Evolutionary conservation across 2,888 invertebrate genomes (phyloP).

Genomic region (Athalia circularis): DNA sequence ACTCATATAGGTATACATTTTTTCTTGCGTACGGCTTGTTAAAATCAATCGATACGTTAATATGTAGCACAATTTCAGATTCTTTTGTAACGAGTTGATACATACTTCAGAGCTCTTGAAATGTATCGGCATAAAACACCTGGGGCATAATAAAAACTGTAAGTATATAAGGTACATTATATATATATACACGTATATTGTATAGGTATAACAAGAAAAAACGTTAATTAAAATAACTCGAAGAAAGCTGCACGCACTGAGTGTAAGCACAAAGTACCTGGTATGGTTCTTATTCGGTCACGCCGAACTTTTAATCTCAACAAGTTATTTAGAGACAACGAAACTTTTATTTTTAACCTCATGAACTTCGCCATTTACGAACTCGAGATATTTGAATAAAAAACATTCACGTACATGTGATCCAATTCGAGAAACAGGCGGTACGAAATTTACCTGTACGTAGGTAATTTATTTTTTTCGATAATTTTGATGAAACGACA

Average conservation of each 20-base stretch:
- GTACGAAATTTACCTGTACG: too few relatives aligned
- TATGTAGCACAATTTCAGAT: not conserved
- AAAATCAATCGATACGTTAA: not conserved
- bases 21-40: not conserved
- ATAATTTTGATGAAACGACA: too few relatives aligned
- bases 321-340: not conserved
- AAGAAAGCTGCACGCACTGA: not conserved
- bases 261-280: not conserved
- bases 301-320: constrained; percentile 26
- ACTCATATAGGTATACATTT: not conserved
- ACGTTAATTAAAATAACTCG: constrained; percentile 25
- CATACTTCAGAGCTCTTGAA: not conserved
- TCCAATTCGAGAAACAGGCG: too few relatives aligned
- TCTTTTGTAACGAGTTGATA: not conserved
- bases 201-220: not conserved
- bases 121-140: not conserved
- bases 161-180: not conserved
- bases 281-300: constrained; percentile 5
- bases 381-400: too few relatives aligned
- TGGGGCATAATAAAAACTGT: not conserved
- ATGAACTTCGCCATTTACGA: too few relatives aligned
- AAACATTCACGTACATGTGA: too few relatives aligned
- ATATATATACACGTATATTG: not conserved
- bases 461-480: too few relatives aligned
- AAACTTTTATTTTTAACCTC: not conserved